Base-by-base conservation (phyloP, 2,113 vertebrate genomes). In the Regulus satrapa region DNA sequence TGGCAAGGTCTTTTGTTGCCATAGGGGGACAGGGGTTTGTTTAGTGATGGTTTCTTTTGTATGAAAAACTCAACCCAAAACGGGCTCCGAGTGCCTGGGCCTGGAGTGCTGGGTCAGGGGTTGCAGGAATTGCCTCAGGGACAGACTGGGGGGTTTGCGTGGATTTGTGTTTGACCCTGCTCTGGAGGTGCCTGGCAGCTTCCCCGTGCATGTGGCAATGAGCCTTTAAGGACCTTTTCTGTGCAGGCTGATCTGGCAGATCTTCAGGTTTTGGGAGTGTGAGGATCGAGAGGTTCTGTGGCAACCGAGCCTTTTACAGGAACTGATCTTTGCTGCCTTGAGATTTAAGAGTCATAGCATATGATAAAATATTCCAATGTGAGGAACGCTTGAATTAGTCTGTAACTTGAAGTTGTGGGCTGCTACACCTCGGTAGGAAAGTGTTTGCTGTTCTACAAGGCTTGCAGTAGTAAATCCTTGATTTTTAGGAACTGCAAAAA, bases 161-260 rank as follows among this genome's bases (percentile, higher is more conserved):
- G 76, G 7, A 0, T 77, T 38, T 55, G 58, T 16, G 21, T 82
- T 4, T 76, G 79, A 15, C n/a, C 51, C 59, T 28, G 68, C 61
- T 80, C 11, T 43, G 41, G 23, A 40, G 0, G 15, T 52, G 66
- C 66, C 4, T 9, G 21, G 81, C 62, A 68, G 28, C 67, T 55
- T n/a, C 43, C 6, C 18, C 20, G 34, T 15, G 61, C 1, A 0
- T 24, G 8, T 24, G 59, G 31, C 63, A 62, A 1, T 6, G 62
- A 7, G 45, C 58, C 75, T 58, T 43, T 46, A 76, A 76, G 59
- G 87, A 28, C 71, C 38, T 88, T 51, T 49, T 28, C 72, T 4
- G 0, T 20, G 8, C 0, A 0, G 16, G 38, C 0, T 31, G 29
- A 13, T 67, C 67, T 48, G 13, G 18, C 61, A 71, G 46, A 51